Base-by-base conservation (phyloP, 2,888 invertebrate species). In the Athetis lepigone region DNA sequence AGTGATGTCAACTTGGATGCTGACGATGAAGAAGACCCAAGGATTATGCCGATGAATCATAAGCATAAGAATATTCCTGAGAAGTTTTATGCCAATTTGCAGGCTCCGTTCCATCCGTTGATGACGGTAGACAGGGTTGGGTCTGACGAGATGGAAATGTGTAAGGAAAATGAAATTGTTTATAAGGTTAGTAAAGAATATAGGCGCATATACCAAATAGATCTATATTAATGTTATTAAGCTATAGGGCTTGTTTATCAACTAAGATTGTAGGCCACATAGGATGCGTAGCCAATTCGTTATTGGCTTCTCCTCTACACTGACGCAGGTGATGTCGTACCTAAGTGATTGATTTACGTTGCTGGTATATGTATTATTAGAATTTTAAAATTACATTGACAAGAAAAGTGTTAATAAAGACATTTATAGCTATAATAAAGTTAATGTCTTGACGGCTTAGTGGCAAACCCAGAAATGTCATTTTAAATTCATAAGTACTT, bases 1-100 rank as follows among this genome's bases (percentile, higher is more conserved):
- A 97, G 97, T 85, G 97, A 98, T 87, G 97, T 98, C 19, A 97
- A 96, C 80, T 96, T 98, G 95, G 97, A 97, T 39, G 91, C 96
- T 66, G 96, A 97, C 52, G 97, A 96, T 13, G 92, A 92, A 1
- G 93, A 92, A 13, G 80, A 84, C 2, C 77, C 86, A 0, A 86
- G 84, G 58, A 64, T 86, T 37, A 66, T 83, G 16, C 46, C 71
- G 1, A 55, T 72, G 23, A 86, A 86, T 1, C 70, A 79, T n/a
- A 88, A 88, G 56, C 81, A 79, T 52, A 85, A 86, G 42, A 87
- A 87, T 4, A 88, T 93, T 18, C 77, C 90, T n/a, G 92, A 94
- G 68, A 93, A 92, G 70, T 94, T 94, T 68, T 94, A 89, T 66
- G 80, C 89, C 1, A 93, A 93, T 68, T 82, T 94, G 1, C 90